Evolutionary conservation across 2,888 invertebrate genomes (phyloP), one percentile per base, ranked within the genome.

Genomic region (Petrolisthes cinctipes): DNA sequence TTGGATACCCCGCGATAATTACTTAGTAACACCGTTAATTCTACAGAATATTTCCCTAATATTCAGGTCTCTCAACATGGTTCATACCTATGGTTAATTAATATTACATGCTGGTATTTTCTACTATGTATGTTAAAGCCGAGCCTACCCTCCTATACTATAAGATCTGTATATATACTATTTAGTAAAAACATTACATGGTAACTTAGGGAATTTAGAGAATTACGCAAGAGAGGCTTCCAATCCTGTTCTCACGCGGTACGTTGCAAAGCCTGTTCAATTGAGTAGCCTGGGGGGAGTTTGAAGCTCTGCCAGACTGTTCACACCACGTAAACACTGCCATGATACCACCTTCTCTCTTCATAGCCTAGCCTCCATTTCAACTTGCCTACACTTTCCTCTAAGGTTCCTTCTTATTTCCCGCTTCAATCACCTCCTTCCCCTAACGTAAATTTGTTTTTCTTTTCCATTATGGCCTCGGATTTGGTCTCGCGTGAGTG

Each of bases 231-330:
- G 37, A 37, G 17, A 73, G 73, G 54, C 54, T 83, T 83, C 73
- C 57, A 66, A 78, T 66, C 56, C 80, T 85, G 57, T 73, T 37
- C 7, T 73, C 14, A 23, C 81, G 81, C 85, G 79, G 85, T 85
- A 73, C 85, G 79, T 80, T 85, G 81, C 85, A 85, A 85, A 81
- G 78, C 81, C 79, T 17, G 85, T 68, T 85, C 73, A 57, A 85
- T 85, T 73, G 73, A 80, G 85, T 79, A n/a, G 79, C 85, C 81
- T 20, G 54, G 20, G 66, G 85, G 80, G 20, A 51, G 57, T 56
- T 57, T 71, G 73, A 73, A 56, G 61, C 79, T 66, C 56, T 85
- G 85, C 85, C 85, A 85, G 73, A 85, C 78, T 81, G 85, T 56
- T 71, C 57, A 37, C 73, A 37, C 82, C 82, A 66, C 56, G n/a